A percentile compares a stretch with the other conserved stretches of the same genome.
Evolutionary conservation across 2,113 vertebrate species (phyloP).

Genomic region (Eretmodus cyanostictus): DNA sequence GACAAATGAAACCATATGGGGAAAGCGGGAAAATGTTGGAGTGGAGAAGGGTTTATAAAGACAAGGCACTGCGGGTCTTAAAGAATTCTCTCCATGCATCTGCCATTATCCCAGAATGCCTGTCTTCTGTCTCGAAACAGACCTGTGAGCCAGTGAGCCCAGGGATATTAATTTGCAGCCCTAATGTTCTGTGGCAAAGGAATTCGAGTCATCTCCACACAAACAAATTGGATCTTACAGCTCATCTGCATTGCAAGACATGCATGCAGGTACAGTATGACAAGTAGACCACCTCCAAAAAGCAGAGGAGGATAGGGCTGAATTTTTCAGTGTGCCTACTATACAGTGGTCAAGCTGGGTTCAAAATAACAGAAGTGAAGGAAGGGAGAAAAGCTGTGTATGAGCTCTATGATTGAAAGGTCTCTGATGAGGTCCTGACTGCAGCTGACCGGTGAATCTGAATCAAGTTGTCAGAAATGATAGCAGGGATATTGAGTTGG

Average conservation of each 20-base stretch:
- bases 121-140: slow-evolving; percentile 37
- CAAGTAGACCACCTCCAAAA: background rate
- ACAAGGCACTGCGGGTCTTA: background rate
- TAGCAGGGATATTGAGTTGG: background rate
- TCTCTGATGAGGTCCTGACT: slow-evolving; percentile 31
- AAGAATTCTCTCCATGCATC: slow-evolving; percentile 31
- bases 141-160: slow-evolving; percentile 28
- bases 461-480: slow-evolving; percentile 28
- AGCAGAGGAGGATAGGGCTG: background rate
- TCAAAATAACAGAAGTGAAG: background rate
- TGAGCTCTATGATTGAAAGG: slow-evolving; percentile 26
- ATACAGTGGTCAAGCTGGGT: background rate
- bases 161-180: slow-evolving; percentile 61
- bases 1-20: slow-evolving; percentile 21
- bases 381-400: background rate
- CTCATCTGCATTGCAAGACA: slow-evolving; percentile 45
- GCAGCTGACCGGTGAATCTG: slow-evolving; percentile 9
- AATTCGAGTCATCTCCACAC: slow-evolving; percentile 61
- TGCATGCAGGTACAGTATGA: slow-evolving; percentile 17
- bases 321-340: background rate
- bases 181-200: slow-evolving; percentile 67
- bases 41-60: background rate
- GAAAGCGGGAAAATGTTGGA: background rate
- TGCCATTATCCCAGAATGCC: slow-evolving; percentile 33
- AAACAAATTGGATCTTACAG: slow-evolving; percentile 62